A percentile compares a stretch with the other conserved stretches of the same genome.
Evolutionary conservation across 2,888 invertebrate genomes (phyloP).

Genomic region (Dorcus parallelipipedus): DNA sequence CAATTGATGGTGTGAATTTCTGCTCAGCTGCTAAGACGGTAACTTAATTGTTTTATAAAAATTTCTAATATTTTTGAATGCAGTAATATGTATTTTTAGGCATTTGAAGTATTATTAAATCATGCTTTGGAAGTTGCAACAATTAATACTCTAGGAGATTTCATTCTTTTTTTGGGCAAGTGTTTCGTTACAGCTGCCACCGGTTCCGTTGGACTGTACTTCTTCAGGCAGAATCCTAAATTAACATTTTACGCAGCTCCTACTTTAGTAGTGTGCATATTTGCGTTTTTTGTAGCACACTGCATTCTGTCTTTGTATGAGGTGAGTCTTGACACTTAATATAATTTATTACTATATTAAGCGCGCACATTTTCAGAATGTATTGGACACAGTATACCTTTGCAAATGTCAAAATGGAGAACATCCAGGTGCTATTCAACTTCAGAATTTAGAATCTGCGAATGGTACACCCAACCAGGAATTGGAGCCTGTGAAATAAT

Average conservation of each 20-base stretch:
- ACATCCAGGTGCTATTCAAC: slow-evolving; percentile 77
- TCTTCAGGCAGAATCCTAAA: slow-evolving; percentile 69
- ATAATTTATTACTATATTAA: not conserved
- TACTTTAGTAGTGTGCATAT: slow-evolving; percentile 77
- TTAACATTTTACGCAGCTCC: slow-evolving; percentile 84
- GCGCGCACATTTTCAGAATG: slow-evolving; percentile 63
- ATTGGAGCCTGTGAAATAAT: slow-evolving; percentile 49
- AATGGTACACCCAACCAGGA: slow-evolving; percentile 45
- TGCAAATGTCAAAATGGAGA: slow-evolving; percentile 92
- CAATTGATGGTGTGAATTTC: slow-evolving; percentile 87
- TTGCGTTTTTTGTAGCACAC: slow-evolving; percentile 89
- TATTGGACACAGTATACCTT: slow-evolving; percentile 88
- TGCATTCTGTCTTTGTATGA: slow-evolving; percentile 91
- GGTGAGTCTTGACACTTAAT: slow-evolving; percentile 54
- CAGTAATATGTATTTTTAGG: slow-evolving; percentile 54
- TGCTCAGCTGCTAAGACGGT: slow-evolving; percentile 88
- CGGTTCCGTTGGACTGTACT: slow-evolving; percentile 72
- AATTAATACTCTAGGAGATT: slow-evolving; percentile 90
- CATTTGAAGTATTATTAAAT: slow-evolving; percentile 78
- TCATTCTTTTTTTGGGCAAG: slow-evolving; percentile 87
- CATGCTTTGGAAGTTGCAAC: slow-evolving; percentile 87
- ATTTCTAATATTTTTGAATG: not conserved
- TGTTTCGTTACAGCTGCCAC: slow-evolving; percentile 79
- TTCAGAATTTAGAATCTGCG: slow-evolving; percentile 68
- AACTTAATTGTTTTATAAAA: slow-evolving; percentile 17